Evolutionary conservation across 2,113 vertebrate genomes (phyloP), one percentile per base, ranked within the genome.

Genomic region (Notothenia coriiceps): DNA sequence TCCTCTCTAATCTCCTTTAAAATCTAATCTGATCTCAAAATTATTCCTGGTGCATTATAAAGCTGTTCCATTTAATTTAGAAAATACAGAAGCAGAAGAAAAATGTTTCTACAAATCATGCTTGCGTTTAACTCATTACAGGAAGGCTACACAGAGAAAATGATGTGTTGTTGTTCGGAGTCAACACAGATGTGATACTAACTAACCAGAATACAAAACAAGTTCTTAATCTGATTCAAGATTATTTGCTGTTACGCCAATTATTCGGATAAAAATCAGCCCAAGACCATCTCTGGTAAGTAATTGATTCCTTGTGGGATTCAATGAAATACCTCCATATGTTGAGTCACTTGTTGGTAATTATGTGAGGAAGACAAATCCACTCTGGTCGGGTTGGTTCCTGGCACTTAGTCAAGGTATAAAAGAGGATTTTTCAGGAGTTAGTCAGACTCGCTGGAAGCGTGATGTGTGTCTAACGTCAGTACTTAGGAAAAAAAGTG

Each of bases 261-360:
- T 68, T 10, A 46, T 52, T 62, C 29, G 6, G 60, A 90, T 87
- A 74, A 87, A 83, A 86, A 72, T 7, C 49, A 60, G 61, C 66
- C 57, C 63, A 2, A 7, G 73, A 67, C 51, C 78, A 63, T 74
- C 65, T 82, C 50, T 10, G 22, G 64, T 33, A 59, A 88, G 65
- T 67, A 71, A 90, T 66, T 60, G 51, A 76, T 87, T 80, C 86
- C 88, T 90, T 69, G 67, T 91, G 90, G 29, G 77, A 67, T 66
- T 67, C 17, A 51, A 79, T 77, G 60, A 79, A 75, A 85, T 55
- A 80, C 49, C 40, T 55, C 25, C n/a, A 74, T 81, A 52, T 73
- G 70, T 52, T 89, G 85, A 95, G 94, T 87, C 94, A 96, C 92
- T 89, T 80, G 90, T 94, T 0, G 85, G 87, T 0, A 94, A 95